phyloP scores from a whole-genome alignment of 2,797 vertebrate species.

The Clarias laeviceps region DNA sequence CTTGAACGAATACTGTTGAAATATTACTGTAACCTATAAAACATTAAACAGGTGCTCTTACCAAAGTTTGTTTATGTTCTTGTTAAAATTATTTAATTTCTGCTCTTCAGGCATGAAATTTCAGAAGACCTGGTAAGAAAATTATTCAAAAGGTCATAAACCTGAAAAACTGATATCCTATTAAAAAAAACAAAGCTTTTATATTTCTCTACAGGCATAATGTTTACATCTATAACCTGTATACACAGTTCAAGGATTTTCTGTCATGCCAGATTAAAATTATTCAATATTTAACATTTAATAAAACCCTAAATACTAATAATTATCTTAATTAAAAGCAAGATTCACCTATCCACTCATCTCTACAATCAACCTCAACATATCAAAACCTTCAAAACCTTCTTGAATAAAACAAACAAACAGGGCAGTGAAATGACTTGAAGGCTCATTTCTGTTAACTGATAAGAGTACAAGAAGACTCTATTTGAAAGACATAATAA shows the following conservation, averaged over 20 bases:
- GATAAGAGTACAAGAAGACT: neutral
- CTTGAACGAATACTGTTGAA: neutral
- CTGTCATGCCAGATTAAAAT: neutral
- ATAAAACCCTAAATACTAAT: no score
- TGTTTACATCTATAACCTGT: neutral
- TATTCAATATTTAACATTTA: neutral
- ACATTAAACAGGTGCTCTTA: neutral
- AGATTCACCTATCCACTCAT: neutral
- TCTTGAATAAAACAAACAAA: neutral
- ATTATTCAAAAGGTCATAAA: neutral
- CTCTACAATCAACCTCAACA: neutral
- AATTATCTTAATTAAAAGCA: neutral
- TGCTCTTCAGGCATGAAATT: neutral
- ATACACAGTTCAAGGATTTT: neutral
- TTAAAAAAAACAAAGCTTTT: neutral
- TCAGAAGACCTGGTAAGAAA: neutral
- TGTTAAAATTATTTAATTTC: neutral
- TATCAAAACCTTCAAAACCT: neutral
- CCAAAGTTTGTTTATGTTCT: neutral
- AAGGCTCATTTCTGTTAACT: neutral
- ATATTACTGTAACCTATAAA: neutral
- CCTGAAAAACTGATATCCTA: neutral
- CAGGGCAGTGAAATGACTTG: neutral
- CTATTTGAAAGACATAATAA: neutral
- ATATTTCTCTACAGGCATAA: neutral